Conservation (phyloP, 1,140 invertebrate genomes). For the Papilio machaon region DNA sequence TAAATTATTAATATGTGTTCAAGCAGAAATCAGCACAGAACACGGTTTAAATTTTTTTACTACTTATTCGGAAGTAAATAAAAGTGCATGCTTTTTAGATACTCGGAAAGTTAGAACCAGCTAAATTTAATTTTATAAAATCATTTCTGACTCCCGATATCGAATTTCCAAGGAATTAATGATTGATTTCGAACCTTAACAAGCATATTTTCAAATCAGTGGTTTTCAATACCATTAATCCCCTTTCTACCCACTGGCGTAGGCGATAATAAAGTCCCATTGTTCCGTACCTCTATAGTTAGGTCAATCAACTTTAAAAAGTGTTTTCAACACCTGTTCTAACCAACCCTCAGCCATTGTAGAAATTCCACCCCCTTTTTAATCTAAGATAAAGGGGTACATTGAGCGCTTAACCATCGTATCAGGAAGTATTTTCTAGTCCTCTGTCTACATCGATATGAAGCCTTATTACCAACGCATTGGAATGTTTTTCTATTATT, state of each 20-base stretch:
- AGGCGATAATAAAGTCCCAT: slow-evolving; percentile 38
- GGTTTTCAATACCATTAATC: slow-evolving; percentile 19
- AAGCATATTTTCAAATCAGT: slow-evolving; percentile 28
- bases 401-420: slow-evolving; percentile 75
- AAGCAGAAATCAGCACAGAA: too few relatives aligned
- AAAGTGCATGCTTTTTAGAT: too few relatives aligned
- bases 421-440: slow-evolving; percentile 50
- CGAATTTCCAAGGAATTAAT: background rate
- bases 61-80: too few relatives aligned
- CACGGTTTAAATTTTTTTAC: too few relatives aligned
- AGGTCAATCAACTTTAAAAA: slow-evolving; percentile 40
- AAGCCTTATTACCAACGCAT: slow-evolving; percentile 39
- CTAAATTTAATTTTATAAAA: background rate
- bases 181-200: slow-evolving; percentile 1
- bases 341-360: slow-evolving; percentile 47
- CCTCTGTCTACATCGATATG: slow-evolving; percentile 34
- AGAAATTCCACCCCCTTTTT: slow-evolving; percentile 63
- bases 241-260: background rate
- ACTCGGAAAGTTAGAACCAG: background rate
- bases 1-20: too few relatives aligned
- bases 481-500: slow-evolving; percentile 41
- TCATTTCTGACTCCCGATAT: background rate
- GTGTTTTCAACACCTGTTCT: slow-evolving; percentile 55
- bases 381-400: slow-evolving; percentile 79
- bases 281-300: slow-evolving; percentile 37